A percentile compares a stretch with the other conserved stretches of the same genome.
phyloP scores from a whole-genome alignment of 1,140 invertebrate species.

The Pemphigus obesinymphae region DNA sequence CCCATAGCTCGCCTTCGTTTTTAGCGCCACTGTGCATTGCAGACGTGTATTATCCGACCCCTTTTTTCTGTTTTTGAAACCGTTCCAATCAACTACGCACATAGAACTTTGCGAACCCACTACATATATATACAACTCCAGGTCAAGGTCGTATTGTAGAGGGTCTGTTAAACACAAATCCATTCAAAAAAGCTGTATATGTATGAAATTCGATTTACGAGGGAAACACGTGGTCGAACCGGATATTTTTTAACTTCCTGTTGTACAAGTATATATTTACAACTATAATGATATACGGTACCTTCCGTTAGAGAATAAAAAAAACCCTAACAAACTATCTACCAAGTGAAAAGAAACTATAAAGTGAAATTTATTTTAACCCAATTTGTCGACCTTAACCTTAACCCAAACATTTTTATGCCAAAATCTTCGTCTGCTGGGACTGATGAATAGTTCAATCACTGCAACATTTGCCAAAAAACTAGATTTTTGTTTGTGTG shows the following conservation, averaged over 20 bases:
- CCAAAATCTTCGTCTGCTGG: background rate
- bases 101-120: background rate
- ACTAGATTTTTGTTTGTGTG: background rate
- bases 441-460: background rate
- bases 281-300: no score
- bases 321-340: no score
- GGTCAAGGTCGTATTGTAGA: constrained; percentile 20
- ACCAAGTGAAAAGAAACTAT: background rate
- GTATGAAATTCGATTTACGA: background rate
- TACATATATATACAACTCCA: background rate
- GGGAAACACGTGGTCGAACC: background rate
- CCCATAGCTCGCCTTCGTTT: background rate
- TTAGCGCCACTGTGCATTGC: background rate
- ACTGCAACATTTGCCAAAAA: constrained; percentile 19
- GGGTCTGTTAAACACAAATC: background rate
- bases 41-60: background rate
- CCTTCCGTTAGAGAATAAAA: no score
- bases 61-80: constrained; percentile 27
- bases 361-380: background rate
- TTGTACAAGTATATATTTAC: background rate
- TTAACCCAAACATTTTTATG: constrained; percentile 13
- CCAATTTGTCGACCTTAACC: constrained; percentile 14
- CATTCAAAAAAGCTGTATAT: background rate
- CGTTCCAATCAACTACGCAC: background rate
- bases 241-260: background rate